Base-by-base conservation (phyloP, 2,797 vertebrate genomes). In the Podarcis siculus region DNA sequence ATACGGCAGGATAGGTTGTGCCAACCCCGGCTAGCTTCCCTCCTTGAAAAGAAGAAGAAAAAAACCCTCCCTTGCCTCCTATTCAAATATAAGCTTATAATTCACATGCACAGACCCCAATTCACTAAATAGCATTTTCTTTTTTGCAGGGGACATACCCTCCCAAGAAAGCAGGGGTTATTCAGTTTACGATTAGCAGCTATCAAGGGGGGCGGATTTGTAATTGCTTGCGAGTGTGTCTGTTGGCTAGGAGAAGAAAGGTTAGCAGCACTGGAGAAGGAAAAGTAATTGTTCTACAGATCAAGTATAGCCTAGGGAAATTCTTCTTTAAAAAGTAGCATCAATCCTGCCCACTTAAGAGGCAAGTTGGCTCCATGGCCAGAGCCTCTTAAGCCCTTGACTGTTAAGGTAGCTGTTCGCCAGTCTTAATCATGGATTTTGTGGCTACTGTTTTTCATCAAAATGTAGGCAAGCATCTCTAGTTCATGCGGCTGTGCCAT, bases 401-500 rank as follows among this genome's bases (percentile, higher is more conserved):
- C 39, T 49, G 1, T 42, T 45, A 89, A 85, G 42, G 76, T 23
- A 82, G 79, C 13, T 39, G 67, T 61, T 58, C 17, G 30, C 61
- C 39, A 66, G 0, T 64, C 58, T 27, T 42, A 27, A 76, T 45
- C 30, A 66, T 66, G 55, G 49, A 12, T 55, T 88, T 76, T 82
- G n/a, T 86, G 78, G 39, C 10, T 45, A 35, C 21, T 86, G 75
- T 1, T 79, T 17, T 61, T 77, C 27, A 75, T 32, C 5, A 1
- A 84, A 85, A 25, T 49, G 45, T n/a, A 86, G 67, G 25, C 32
- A 86, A 86, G 90, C 71, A 35, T 55, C 49, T 61, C 89, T 49
- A 55, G 0, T 49, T 86, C 0, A 0, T 0, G 86, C 37, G 19
- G 21, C 73, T 55, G 45, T 89, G 10, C 71, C 49, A 80, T 25